Evolutionary conservation across 2,888 invertebrate genomes (phyloP).

Genomic region (Cerceris ruficornis): DNA sequence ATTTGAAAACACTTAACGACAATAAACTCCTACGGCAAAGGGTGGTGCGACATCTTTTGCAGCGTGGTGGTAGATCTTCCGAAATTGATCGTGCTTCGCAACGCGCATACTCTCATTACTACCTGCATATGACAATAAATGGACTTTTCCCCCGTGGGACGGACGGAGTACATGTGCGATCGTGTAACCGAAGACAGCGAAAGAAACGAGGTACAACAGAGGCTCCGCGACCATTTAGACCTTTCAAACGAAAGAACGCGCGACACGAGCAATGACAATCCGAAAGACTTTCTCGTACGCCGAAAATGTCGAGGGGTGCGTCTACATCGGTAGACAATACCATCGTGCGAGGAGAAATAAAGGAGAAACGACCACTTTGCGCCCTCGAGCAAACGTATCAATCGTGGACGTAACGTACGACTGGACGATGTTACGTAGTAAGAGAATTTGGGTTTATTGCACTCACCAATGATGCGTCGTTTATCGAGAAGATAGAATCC

Average conservation of each 20-base stretch:
- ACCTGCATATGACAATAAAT: conserved; percentile 64
- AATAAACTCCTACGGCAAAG: conserved; percentile 54
- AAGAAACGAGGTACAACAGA: neutral
- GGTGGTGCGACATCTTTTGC: conserved; percentile 66
- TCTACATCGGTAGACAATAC: conserved; percentile 31
- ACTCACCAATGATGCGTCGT: conserved; percentile 40
- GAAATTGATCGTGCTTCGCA: conserved; percentile 68
- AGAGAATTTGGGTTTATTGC: neutral
- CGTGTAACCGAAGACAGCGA: neutral
- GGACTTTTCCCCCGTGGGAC: conserved; percentile 59
- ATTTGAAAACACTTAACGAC: conserved; percentile 52
- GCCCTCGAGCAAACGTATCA: neutral
- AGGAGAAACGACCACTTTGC: conserved; percentile 10
- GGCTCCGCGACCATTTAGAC: neutral
- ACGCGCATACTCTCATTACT: conserved; percentile 68
- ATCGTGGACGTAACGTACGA: neutral
- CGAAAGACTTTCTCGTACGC: conserved; percentile 15
- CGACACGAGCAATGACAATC: conserved; percentile 22
- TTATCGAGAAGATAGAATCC: conserved; percentile 50
- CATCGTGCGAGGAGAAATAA: neutral
- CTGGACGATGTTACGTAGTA: neutral
- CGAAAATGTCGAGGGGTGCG: conserved; percentile 40
- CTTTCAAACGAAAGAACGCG: conserved; percentile 11
- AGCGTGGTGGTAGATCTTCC: conserved; percentile 61
- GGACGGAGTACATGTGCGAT: conserved; percentile 37